Percentiles rank a stretch among this genome's conserved stretches.
Conservation (phyloP, 1,140 invertebrate species). For the Acyrthosiphon pisum region DNA sequence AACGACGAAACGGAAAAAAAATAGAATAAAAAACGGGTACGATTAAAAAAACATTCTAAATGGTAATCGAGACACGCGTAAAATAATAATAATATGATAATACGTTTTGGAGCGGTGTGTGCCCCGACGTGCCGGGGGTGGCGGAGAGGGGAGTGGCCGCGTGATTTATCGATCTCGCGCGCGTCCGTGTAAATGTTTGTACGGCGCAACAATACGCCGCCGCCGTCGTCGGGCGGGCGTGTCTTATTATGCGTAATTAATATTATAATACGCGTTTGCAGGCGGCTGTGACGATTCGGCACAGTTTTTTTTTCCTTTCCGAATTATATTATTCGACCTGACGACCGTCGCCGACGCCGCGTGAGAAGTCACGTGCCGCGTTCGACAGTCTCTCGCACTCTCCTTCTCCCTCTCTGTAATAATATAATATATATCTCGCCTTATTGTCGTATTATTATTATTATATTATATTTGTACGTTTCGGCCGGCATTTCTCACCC, state of each 20-base stretch:
- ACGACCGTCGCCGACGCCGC: neutral
- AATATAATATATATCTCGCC: too few species aligned
- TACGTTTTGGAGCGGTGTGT: neutral
- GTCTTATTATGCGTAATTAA: conserved; percentile 50
- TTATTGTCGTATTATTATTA: too few species aligned
- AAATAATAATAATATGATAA: conserved; percentile 37
- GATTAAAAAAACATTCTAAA: conserved; percentile 54
- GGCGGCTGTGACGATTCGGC: conserved; percentile 16
- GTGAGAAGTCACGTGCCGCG: conserved; percentile 53
- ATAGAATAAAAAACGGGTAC: neutral
- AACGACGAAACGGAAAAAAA: neutral
- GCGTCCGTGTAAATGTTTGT: conserved; percentile 50
- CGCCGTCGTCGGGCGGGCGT: conserved; percentile 38
- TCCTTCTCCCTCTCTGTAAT: too few species aligned
- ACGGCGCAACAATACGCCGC: conserved; percentile 17
- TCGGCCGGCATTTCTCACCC: neutral
- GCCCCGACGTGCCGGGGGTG: neutral
- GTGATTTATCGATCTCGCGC: conserved; percentile 55
- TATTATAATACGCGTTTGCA: conserved; percentile 20
- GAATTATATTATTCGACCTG: neutral
- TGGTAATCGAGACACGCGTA: conserved; percentile 50
- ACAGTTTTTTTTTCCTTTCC: neutral
- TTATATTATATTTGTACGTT: neutral
- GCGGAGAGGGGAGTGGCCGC: conserved; percentile 13
- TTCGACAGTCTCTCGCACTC: neutral